Conservation (phyloP, 2,113 vertebrate species). For the Alethe castanea region DNA sequence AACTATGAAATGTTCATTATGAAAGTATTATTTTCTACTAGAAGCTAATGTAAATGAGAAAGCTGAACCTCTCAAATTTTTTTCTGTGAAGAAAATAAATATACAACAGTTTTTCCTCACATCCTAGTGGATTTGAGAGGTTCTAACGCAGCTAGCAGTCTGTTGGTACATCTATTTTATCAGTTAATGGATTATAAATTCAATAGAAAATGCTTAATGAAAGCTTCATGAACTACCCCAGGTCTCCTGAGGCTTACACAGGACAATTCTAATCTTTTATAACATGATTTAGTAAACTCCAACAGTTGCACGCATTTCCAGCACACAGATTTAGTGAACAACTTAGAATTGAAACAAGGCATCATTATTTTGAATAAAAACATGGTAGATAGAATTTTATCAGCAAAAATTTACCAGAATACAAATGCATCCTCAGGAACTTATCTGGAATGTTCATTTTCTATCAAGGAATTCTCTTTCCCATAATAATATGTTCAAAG, state of each 20-base stretch:
- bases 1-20: background rate
- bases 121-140: background rate
- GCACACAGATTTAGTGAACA: background rate
- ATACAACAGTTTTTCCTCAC: background rate
- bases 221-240: background rate
- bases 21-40: background rate
- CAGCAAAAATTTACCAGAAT: background rate
- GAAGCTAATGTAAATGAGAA: background rate
- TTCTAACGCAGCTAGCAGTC: background rate
- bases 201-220: background rate
- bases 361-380: background rate
- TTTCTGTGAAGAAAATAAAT: background rate
- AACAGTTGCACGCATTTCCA: background rate
- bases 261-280: background rate
- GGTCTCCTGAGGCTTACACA: background rate
- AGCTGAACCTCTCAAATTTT: background rate
- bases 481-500: background rate
- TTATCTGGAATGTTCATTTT: background rate
- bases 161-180: background rate
- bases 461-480: background rate
- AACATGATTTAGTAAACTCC: background rate
- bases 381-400: background rate
- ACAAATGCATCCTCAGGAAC: background rate
- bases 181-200: background rate
- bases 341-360: background rate